Conservation (phyloP, 2,113 vertebrate species). For the Empidonax alnorum region DNA sequence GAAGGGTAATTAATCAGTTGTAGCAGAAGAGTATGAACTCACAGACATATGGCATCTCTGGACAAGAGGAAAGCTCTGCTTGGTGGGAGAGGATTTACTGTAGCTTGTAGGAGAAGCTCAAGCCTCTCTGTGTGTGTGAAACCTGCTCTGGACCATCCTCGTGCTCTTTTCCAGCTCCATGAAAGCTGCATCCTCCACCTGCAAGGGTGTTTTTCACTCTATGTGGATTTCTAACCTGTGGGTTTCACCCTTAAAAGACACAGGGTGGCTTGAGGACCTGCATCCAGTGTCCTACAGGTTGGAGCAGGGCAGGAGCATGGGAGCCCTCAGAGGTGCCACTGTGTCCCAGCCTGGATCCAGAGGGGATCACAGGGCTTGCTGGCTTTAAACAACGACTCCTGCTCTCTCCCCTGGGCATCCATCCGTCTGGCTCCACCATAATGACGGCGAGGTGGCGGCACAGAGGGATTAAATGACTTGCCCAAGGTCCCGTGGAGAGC, state of each 20-base stretch:
- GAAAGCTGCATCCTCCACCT: background rate
- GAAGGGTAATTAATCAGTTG: background rate
- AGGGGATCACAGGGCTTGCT: background rate
- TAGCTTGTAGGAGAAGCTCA: background rate
- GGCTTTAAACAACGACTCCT: background rate
- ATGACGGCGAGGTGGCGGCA: background rate
- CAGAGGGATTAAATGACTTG: background rate
- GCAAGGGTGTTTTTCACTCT: background rate
- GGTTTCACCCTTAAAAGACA: fast-evolving
- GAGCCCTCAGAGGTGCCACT: fast-evolving
- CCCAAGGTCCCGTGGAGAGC: background rate
- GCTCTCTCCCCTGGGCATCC: slow-evolving; percentile 35
- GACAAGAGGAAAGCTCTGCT: background rate
- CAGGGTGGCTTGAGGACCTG: fast-evolving
- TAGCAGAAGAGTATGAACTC: background rate
- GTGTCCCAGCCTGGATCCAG: background rate
- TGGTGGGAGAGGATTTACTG: background rate
- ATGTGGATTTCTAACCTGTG: background rate
- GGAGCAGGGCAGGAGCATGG: background rate
- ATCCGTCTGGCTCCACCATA: slow-evolving; percentile 3
- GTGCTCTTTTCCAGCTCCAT: background rate
- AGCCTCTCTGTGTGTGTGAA: background rate
- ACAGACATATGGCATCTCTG: background rate
- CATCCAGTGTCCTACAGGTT: background rate
- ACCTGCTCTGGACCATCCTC: background rate